These are phyloP conservation scores for Chesias legatella DNA, from an alignment of 2,888 invertebrate genomes.

Conservation along the genomic window DNA sequence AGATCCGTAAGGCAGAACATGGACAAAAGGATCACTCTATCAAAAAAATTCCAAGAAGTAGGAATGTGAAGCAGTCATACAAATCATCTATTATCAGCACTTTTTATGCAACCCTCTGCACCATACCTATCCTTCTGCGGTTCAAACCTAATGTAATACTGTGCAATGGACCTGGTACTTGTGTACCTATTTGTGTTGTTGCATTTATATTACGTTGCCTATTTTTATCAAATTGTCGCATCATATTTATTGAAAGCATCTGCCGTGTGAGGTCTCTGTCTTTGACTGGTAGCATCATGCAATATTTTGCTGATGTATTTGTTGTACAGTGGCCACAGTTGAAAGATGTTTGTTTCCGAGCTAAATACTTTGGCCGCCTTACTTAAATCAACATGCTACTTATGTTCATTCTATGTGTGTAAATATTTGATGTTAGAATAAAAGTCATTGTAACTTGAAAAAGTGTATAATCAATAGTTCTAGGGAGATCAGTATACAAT, in stretches of 20 bases:
- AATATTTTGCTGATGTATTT: conserved; percentile 90
- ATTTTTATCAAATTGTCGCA: conserved; percentile 84
- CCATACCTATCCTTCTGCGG: conserved; percentile 84
- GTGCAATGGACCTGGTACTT: conserved; percentile 98
- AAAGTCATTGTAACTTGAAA: conserved; percentile 40
- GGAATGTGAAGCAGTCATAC: conserved; percentile 93
- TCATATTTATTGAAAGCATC: conserved; percentile 96
- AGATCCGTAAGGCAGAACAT: conserved; percentile 80
- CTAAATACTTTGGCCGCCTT: conserved; percentile 89
- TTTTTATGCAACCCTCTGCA: conserved; percentile 83
- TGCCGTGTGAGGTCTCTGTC: conserved; percentile 95
- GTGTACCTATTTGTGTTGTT: conserved; percentile 92
- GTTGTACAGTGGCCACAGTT: conserved; percentile 96
- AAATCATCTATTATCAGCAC: conserved; percentile 89
- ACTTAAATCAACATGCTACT: conserved; percentile 55
- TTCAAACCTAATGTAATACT: conserved; percentile 90
- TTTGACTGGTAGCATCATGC: conserved; percentile 91
- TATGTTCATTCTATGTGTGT: too few species aligned
- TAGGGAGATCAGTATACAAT: conserved; percentile 48
- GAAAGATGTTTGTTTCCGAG: conserved; percentile 82
- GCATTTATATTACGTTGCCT: conserved; percentile 87
- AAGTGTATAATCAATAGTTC: conserved; percentile 49
- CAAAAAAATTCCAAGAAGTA: conserved; percentile 87
- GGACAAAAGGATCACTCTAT: conserved; percentile 64
- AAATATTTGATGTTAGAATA: conserved; percentile 18